A percentile compares a stretch with the other conserved stretches of the same genome.
Conservation (phyloP, 2,113 vertebrate species). For the Alouatta palliata region DNA sequence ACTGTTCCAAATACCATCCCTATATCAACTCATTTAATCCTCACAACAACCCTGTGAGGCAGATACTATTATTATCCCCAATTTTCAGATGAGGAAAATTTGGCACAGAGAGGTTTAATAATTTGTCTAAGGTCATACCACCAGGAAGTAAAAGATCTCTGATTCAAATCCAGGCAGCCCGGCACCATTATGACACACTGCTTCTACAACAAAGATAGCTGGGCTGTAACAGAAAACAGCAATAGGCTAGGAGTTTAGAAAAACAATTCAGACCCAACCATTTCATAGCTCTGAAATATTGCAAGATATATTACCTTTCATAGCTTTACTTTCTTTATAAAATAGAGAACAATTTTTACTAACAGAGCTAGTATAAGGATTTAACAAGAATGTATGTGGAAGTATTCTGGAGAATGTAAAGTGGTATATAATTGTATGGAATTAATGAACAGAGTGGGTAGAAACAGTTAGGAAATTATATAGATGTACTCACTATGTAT, state of each 20-base stretch:
- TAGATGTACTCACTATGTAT: neutral
- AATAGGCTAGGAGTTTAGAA: neutral
- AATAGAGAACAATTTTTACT: conserved; percentile 1
- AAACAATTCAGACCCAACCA: neutral
- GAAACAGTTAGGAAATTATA: neutral
- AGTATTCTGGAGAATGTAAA: conserved; percentile 42
- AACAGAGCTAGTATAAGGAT: conserved; percentile 3
- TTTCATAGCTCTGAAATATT: conserved; percentile 51
- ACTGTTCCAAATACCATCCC: neutral
- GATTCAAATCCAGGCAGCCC: conserved; percentile 19
- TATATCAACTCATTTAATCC: conserved; percentile 24
- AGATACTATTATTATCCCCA: neutral
- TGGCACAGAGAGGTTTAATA: conserved; percentile 36
- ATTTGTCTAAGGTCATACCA: neutral
- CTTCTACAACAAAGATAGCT: conserved; percentile 15
- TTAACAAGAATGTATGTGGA: conserved; percentile 43
- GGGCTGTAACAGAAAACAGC: conserved; percentile 6
- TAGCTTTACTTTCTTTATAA: conserved; percentile 21
- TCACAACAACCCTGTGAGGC: neutral
- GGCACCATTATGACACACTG: neutral
- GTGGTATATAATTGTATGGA: neutral
- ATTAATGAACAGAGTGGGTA: conserved; percentile 31
- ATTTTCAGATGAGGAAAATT: conserved; percentile 46
- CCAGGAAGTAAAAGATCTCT: conserved; percentile 21
- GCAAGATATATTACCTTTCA: neutral